These are phyloP conservation scores for Echinometra lucunter DNA, from an alignment of 53 echinoderm and acorn worm genomes.

Conservation along the genomic window DNA sequence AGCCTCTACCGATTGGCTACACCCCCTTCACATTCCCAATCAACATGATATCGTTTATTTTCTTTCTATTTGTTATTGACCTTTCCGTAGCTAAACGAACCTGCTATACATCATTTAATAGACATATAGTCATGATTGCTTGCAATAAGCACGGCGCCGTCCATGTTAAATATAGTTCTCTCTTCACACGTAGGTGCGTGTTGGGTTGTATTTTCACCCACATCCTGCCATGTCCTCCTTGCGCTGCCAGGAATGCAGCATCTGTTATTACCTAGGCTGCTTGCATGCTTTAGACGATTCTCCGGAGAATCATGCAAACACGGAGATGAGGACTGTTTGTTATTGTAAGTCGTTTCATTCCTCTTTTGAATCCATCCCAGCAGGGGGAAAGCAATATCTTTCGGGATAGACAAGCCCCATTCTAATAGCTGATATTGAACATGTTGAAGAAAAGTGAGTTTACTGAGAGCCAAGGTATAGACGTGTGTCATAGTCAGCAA, in stretches of 20 bases:
- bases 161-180: not conserved
- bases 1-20: not conserved
- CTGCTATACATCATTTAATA: not conserved
- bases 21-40: not conserved
- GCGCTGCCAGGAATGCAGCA: not conserved
- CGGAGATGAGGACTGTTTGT: not conserved
- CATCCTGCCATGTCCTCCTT: not conserved
- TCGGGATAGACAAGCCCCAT: not conserved
- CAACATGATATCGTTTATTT: not conserved
- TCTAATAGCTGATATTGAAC: not conserved
- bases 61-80: not conserved
- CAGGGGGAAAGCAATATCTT: not conserved
- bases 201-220: not conserved
- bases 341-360: conserved; percentile 25
- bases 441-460: not conserved
- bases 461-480: not conserved
- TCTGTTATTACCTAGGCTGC: not conserved
- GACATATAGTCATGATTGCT: not conserved
- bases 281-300: not conserved
- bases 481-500: not conserved
- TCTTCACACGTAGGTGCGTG: not conserved
- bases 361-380: not conserved
- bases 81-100: not conserved
- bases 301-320: conserved; percentile 8
- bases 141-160: not conserved